Percentiles rank a stretch among this genome's conserved stretches.
Evolutionary conservation across 2,113 vertebrate species (phyloP).

Genomic region (Thryonomys swinderianus): DNA sequence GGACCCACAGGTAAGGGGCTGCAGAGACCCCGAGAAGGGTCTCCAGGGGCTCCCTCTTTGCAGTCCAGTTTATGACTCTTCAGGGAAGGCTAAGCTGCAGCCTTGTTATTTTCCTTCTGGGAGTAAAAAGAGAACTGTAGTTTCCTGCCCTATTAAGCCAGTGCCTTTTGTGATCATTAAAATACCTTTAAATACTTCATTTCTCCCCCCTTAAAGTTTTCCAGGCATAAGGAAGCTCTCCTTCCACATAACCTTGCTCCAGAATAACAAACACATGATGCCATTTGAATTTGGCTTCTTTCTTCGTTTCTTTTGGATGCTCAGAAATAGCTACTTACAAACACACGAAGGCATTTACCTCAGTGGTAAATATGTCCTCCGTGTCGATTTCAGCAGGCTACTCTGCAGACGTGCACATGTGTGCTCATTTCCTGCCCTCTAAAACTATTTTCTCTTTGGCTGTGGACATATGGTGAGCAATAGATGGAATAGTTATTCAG

Average conservation of each 20-base stretch:
- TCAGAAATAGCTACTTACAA: constrained; percentile 79
- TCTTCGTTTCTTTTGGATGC: constrained; percentile 72
- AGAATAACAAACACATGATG: constrained; percentile 81
- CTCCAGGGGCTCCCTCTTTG: constrained; percentile 80
- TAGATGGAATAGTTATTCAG: constrained; percentile 81
- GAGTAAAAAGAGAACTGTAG: constrained; percentile 79
- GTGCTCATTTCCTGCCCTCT: constrained; percentile 82
- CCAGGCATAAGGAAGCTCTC: constrained; percentile 74
- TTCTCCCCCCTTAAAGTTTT: constrained; percentile 76
- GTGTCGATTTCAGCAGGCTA: constrained; percentile 77
- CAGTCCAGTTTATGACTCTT: constrained; percentile 80
- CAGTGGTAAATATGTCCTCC: constrained; percentile 73
- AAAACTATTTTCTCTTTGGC: constrained; percentile 75
- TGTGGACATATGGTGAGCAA: constrained; percentile 81
- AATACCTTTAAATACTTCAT: constrained; percentile 83
- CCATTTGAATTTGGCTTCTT: constrained; percentile 72
- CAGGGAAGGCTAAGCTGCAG: constrained; percentile 73
- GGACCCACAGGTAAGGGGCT: constrained; percentile 70
- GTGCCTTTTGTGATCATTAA: constrained; percentile 82
- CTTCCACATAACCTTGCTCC: constrained; percentile 77
- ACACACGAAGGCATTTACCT: constrained; percentile 78
- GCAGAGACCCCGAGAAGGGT: constrained; percentile 58
- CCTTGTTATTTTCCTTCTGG: constrained; percentile 81
- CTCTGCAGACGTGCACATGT: constrained; percentile 78
- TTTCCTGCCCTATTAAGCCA: constrained; percentile 82